These are phyloP conservation scores for Jaculus jaculus DNA, from an alignment of 2,113 vertebrate genomes.

Conservation along the genomic window DNA sequence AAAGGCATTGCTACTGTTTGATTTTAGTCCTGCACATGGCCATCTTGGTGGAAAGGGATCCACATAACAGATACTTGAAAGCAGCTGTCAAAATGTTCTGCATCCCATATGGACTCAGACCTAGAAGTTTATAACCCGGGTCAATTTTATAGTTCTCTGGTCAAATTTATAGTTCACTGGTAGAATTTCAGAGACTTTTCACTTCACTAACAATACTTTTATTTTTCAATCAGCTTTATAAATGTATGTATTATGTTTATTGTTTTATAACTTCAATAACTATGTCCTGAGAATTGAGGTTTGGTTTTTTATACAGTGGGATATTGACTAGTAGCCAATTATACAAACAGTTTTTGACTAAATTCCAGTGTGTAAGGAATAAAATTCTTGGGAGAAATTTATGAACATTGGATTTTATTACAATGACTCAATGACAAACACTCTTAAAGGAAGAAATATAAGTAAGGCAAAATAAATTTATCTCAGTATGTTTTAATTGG, in stretches of 20 bases:
- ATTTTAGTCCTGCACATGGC: neutral
- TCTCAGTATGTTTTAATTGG: neutral
- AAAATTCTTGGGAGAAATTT: conserved; percentile 20
- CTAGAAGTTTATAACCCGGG: neutral
- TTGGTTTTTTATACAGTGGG: neutral
- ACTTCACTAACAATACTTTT: conserved; percentile 23
- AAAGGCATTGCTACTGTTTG: neutral
- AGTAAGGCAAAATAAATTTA: neutral
- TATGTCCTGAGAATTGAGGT: neutral
- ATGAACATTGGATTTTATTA: conserved; percentile 36
- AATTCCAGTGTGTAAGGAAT: neutral
- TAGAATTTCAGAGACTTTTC: neutral
- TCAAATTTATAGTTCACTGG: no score
- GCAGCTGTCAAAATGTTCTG: conserved; percentile 1
- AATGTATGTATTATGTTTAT: conserved; percentile 12
- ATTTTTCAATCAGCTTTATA: neutral
- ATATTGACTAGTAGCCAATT: conserved; percentile 44
- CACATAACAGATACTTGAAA: neutral
- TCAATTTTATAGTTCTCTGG: neutral
- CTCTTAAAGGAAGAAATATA: conserved; percentile 47
- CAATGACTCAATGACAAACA: neutral
- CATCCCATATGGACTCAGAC: neutral
- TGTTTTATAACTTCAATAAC: neutral
- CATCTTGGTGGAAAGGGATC: neutral
- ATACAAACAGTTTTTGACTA: conserved; percentile 25